Base-by-base conservation (phyloP, 2,888 invertebrate species). In the Thymelicus acteon region DNA sequence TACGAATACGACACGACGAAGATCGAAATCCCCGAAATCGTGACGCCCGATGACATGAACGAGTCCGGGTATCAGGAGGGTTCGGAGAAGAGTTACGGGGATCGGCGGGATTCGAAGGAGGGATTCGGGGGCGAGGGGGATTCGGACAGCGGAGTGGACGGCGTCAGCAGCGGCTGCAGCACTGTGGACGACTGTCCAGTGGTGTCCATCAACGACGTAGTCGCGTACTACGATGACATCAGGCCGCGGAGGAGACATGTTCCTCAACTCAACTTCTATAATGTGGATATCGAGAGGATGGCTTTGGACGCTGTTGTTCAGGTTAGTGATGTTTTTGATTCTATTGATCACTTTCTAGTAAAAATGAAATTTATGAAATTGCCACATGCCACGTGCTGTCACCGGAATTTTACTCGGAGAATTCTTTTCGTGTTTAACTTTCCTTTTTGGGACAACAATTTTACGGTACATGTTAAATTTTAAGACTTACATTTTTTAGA, bases 81-180 rank as follows among this genome's bases (percentile, higher is more conserved):
- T 0, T 93, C 93, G 2, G 93, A 93, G 77, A 85, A 86, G 78
- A 93, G 93, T 73, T 93, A 85, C 71, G 92, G 93, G 71, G 93
- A 93, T 37, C 79, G 93, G 75, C 81, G 93, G 75, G 92, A 92
- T 74, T 92, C 92, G 5, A 92, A 92, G 78, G 92, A 92, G 75
- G 91, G 92, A 1, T 91, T 90, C 71, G 88, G 91, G 5, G 91
- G 91, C 15, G 92, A 93, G 71, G 90, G 90, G 13, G 93, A 93
- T 75, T 92, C 92, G 61, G 95, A 95, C 78, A 91, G 94, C 76
- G 95, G 95, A 61, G 95, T 95, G 79, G 95, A 94, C 71, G 95
- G 95, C 52, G 94, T 95, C 70, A 94, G 95, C 85, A 93, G 93
- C 77, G 94, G 95, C 8, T 95, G 95, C 78, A 95, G 95, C 79